Base-by-base conservation (phyloP, 2,888 invertebrate species). In the Ectemnius continuus region DNA sequence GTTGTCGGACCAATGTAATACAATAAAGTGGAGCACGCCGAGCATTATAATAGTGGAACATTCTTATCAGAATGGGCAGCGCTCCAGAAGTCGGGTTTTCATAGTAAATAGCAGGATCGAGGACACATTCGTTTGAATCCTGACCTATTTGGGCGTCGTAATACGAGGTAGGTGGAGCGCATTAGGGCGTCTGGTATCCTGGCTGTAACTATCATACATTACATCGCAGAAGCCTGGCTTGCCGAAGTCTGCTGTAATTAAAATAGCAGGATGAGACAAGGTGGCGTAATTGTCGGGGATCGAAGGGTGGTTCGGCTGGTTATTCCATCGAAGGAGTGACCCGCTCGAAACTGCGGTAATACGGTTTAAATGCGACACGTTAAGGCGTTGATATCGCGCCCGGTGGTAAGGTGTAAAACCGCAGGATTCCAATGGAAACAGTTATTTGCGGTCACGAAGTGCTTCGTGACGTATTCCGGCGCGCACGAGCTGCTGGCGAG, bases 371-470 rank as follows among this genome's bases (percentile, higher is more conserved):
- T 81, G 77, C 70, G 78, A 66, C 70, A 73, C 79, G 76, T 70
- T 71, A 82, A 86, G 83, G 84, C 80, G 84, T 84, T 85, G 87
- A 87, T 87, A 86, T 85, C 85, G 76, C 76, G 81, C 77, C 36
- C 69, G 75, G 75, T 73, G 85, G 84, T 78, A 83, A 88, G 86
- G 86, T 86, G 84, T 79, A 86, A 84, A 79, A 88, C 88, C 88
- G 80, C 88, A 88, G 84, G 80, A 88, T 88, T 88, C 84, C 85
- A 84, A 82, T 83, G 84, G 87, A 85, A 88, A 87, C 87, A 86
- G 87, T 88, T 88, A 88, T 87, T 88, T 88, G 88, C 87, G 88
- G 88, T 88, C 83, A 82, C 79, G 78, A 77, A 75, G 77, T 76
- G 70, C 76, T 73, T 73, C 78, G 75, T 74, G 74, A 77, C 82